These are phyloP conservation scores for Pandion haliaetus DNA, from an alignment of 2,113 vertebrate species.

Conservation along the genomic window DNA sequence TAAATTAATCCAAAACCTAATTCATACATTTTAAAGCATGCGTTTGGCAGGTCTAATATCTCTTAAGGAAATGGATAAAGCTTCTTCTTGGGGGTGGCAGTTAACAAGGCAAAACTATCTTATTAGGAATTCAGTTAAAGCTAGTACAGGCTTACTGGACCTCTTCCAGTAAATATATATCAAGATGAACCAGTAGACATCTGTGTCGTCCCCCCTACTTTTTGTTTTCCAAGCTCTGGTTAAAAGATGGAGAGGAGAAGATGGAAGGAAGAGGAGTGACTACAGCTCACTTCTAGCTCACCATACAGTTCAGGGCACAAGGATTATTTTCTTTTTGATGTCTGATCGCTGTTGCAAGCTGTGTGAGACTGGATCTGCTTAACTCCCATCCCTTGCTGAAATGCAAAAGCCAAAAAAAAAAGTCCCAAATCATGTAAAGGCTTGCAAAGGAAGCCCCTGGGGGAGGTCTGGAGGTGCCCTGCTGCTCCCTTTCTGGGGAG, in stretches of 20 bases:
- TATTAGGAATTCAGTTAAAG: neutral
- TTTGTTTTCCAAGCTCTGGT: neutral
- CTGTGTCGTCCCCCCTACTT: neutral
- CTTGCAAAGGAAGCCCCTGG: neutral
- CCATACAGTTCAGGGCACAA: fast-evolving
- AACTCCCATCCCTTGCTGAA: neutral
- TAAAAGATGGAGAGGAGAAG: neutral
- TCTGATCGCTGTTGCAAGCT: neutral
- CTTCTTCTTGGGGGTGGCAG: neutral
- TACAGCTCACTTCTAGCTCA: neutral
- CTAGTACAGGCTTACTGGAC: neutral
- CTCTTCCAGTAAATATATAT: neutral
- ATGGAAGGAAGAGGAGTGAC: neutral
- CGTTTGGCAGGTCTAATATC: neutral
- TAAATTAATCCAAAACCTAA: neutral
- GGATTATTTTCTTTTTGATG: neutral
- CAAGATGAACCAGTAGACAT: neutral
- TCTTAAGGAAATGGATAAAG: neutral
- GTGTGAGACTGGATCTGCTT: fast-evolving
- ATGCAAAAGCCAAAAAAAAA: neutral
- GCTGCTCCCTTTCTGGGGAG: neutral
- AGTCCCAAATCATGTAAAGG: neutral
- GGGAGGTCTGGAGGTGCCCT: neutral
- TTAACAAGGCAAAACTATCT: conserved; percentile 5
- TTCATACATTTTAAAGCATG: neutral